phyloP scores from a whole-genome alignment of 1,140 invertebrate species.

The Tenebrio molitor region DNA sequence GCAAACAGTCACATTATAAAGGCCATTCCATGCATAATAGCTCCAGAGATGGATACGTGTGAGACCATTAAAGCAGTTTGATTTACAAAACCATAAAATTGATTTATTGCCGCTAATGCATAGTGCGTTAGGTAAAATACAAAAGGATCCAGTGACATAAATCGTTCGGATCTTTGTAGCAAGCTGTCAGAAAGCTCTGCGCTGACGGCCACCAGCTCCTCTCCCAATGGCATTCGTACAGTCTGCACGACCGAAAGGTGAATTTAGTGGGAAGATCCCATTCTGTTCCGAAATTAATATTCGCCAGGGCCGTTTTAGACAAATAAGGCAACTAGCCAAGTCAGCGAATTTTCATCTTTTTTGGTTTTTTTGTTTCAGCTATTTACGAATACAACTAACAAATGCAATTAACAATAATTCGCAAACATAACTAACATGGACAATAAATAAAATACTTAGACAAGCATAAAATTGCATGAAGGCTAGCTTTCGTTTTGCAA shows the following conservation, averaged over 20 bases:
- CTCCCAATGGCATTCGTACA: slow-evolving; percentile 12
- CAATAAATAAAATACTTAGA: no score
- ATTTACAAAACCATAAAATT: slow-evolving; percentile 68
- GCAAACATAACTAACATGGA: no score
- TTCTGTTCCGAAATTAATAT: background rate
- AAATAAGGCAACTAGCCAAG: no score
- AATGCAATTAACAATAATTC: no score
- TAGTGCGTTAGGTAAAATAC: slow-evolving; percentile 66
- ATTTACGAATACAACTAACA: no score
- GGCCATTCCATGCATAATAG: slow-evolving; percentile 48
- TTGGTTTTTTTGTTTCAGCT: no score
- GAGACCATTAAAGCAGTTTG: slow-evolving; percentile 64
- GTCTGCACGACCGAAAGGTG: slow-evolving; percentile 18
- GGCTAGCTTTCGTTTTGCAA: no score
- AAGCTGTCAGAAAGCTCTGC: slow-evolving; percentile 60
- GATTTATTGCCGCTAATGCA: slow-evolving; percentile 67
- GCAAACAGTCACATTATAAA: slow-evolving; percentile 47
- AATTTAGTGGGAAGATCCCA: slow-evolving; percentile 22
- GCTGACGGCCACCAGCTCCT: slow-evolving; percentile 36
- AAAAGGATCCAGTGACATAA: slow-evolving; percentile 67
- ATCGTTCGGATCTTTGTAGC: slow-evolving; percentile 66
- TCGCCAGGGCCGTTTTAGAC: no score
- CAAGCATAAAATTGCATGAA: no score
- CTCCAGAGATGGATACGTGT: slow-evolving; percentile 42
- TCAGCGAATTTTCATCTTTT: no score